phyloP scores from a whole-genome alignment of 2,113 vertebrate genomes.

The Calonectris borealis region DNA sequence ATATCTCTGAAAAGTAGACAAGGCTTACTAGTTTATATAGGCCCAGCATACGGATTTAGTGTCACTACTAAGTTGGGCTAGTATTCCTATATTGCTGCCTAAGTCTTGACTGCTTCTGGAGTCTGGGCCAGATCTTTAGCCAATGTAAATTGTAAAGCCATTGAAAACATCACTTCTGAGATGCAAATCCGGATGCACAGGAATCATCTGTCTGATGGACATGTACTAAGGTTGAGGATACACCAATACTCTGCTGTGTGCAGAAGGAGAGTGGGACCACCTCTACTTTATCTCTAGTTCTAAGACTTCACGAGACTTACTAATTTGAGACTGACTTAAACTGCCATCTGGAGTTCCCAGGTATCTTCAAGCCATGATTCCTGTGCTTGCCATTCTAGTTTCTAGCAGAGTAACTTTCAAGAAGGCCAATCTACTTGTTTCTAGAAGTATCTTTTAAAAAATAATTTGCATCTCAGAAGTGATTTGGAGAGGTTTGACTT shows the following conservation, averaged over 20 bases:
- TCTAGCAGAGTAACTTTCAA: neutral
- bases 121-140: neutral
- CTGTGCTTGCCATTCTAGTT: neutral
- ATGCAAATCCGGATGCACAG: too few species aligned
- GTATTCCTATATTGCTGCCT: neutral
- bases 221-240: neutral
- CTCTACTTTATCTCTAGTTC: neutral
- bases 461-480: neutral
- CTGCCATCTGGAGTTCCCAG: neutral
- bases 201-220: neutral
- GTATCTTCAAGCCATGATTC: neutral
- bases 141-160: neutral
- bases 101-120: neutral
- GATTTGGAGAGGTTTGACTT: neutral
- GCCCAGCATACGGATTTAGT: neutral
- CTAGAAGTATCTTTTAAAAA: neutral
- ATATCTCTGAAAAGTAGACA: neutral
- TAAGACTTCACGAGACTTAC: neutral
- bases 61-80: neutral
- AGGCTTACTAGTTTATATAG: neutral
- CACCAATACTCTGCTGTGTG: neutral
- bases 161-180: neutral
- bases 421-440: neutral
- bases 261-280: neutral
- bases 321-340: neutral